Conservation (phyloP, 2,113 vertebrate species). For the Chitala chitala region DNA sequence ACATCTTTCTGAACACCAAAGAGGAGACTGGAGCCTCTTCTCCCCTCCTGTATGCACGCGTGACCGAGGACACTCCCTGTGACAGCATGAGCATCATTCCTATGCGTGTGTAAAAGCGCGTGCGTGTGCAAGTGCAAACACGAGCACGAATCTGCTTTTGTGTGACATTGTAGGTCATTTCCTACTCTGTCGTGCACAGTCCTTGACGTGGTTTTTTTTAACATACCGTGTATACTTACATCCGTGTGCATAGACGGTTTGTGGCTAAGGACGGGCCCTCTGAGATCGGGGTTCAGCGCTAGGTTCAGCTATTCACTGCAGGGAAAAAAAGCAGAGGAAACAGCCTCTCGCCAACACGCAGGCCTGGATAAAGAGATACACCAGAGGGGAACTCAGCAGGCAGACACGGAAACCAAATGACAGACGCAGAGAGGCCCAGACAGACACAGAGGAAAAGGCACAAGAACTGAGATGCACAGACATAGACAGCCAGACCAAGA, state of each 20-base stretch:
- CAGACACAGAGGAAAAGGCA: not conserved
- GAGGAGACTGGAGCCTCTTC: not conserved
- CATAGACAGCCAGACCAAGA: not conserved
- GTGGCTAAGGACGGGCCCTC: no score
- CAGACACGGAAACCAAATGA: not conserved
- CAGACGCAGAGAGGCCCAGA: not conserved
- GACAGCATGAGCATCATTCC: not conserved
- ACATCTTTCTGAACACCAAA: constrained; percentile 24
- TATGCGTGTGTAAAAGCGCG: not conserved
- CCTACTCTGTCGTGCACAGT: no score
- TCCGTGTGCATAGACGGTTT: no score
- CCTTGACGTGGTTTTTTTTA: no score
- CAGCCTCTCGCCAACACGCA: no score
- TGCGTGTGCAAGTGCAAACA: not conserved
- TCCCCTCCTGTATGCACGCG: not conserved
- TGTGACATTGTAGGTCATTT: not conserved
- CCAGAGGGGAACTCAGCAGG: not conserved
- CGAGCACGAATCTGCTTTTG: not conserved
- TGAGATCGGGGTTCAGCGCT: no score
- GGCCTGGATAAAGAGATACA: not conserved
- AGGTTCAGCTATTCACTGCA: no score
- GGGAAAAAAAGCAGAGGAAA: no score
- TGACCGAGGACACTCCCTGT: not conserved
- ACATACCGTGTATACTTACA: no score
- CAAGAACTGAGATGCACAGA: not conserved